Base-by-base conservation (phyloP, 2,888 invertebrate genomes). In the Nomada ruficornis region DNA sequence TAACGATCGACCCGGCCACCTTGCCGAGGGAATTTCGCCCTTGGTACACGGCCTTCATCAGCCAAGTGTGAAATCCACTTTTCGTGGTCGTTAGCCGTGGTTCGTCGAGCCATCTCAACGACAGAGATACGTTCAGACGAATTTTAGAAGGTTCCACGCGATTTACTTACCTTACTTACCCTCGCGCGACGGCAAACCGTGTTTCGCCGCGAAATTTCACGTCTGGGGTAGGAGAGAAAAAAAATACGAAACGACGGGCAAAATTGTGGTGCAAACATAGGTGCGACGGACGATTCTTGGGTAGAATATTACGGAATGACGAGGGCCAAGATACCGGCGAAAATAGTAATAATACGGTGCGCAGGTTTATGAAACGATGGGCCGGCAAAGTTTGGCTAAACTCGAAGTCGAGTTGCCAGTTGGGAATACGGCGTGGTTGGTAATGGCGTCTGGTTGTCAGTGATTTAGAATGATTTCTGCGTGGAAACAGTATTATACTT, bases 21-120 rank as follows among this genome's bases (percentile, higher is more conserved):
- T 62, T 57, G 80, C 64, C 47, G 18, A 81, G 69, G 71, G 82
- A 77, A 77, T 80, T 60, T 57, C 73, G 68, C 57, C 76, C 72
- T 79, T 65, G 82, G 64, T 63, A 55, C 29, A 26, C 65, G 50
- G 64, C 71, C 84, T 79, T 80, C 83, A 81, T 77, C 85, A 89
- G 67, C 86, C 86, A 82, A 88, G 89, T 89, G 91, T 91, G 83
- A 91, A 91, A 91, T 90, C 89, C 88, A 88, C 89, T 90, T 89
- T 83, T 89, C 88, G 87, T 86, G 85, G 80, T 86, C 86, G 89
- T 89, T 89, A 89, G 83, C 78, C 83, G 79, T 77, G 86, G 80
- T 85, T 85, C 85, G 79, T 73, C 85, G 80, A 80, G 86, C 85
- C 84, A 87, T 85, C 26, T 18, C 63, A 23, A 80, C 84, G 85